Percentiles rank a stretch among this genome's conserved stretches.
These are phyloP conservation scores for Sinhomidia bicolor DNA, from an alignment of 2,888 invertebrate species.

Conservation along the genomic window DNA sequence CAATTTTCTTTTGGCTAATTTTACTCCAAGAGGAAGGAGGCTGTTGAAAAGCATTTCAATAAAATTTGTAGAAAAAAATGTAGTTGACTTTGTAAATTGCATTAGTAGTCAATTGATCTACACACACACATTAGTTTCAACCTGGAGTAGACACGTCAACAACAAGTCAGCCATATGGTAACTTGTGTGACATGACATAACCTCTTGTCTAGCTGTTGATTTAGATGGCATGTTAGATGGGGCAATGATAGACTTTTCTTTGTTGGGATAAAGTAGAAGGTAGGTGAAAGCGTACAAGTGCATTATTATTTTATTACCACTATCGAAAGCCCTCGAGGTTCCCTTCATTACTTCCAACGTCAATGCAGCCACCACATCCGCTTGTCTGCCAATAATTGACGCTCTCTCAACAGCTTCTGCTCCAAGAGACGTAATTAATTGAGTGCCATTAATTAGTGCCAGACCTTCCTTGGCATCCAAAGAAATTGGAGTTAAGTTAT, in stretches of 20 bases:
- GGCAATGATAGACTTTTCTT: neutral
- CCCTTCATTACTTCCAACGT: slow-evolving; percentile 87
- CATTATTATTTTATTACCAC: slow-evolving; percentile 82
- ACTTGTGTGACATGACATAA: too few relatives aligned
- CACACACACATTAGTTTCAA: neutral
- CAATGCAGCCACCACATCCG: slow-evolving; percentile 86
- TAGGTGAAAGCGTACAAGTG: slow-evolving; percentile 31
- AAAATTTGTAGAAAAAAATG: too few relatives aligned
- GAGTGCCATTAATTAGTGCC: slow-evolving; percentile 87
- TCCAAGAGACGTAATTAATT: slow-evolving; percentile 86
- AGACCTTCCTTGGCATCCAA: slow-evolving; percentile 86
- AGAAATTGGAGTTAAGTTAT: slow-evolving; percentile 84
- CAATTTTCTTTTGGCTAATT: too few relatives aligned
- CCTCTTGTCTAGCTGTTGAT: too few relatives aligned
- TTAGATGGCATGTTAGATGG: neutral
- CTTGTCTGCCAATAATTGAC: slow-evolving; percentile 85
- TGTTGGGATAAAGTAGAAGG: neutral
- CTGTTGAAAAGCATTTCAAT: neutral
- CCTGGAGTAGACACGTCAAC: too few relatives aligned
- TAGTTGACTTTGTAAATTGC: too few relatives aligned
- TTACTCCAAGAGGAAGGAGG: too few relatives aligned
- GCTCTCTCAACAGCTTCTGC: slow-evolving; percentile 86
- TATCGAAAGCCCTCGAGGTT: slow-evolving; percentile 86
- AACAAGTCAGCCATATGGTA: too few relatives aligned
- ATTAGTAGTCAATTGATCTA: neutral